A percentile compares a stretch with the other conserved stretches of the same genome.
Conservation (phyloP, 2,888 invertebrate species). For the Lydus trimaculatus region DNA sequence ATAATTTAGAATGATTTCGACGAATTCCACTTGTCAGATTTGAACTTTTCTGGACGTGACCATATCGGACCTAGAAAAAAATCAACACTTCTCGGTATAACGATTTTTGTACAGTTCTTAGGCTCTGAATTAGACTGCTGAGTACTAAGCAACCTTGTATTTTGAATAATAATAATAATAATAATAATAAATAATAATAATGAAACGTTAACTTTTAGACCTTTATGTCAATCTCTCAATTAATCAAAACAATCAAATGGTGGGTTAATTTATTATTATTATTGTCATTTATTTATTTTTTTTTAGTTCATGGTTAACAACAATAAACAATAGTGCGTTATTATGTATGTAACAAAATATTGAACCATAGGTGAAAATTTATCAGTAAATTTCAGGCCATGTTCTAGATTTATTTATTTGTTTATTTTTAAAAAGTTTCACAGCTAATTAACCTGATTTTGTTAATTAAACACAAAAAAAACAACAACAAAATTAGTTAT, state of each 20-base stretch:
- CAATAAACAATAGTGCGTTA: neutral
- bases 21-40: no score
- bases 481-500: no score
- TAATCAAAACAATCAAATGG: neutral
- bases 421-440: neutral
- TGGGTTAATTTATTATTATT: neutral
- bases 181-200: neutral
- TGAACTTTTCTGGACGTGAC: no score
- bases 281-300: neutral
- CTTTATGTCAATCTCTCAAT: neutral
- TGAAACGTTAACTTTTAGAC: neutral
- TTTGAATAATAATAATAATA: neutral
- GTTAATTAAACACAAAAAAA: no score
- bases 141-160: no score
- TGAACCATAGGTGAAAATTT: neutral
- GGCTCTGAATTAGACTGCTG: no score
- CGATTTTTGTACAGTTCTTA: no score
- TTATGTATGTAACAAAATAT: neutral
- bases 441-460: neutral
- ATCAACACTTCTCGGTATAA: no score
- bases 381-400: neutral
- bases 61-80: no score
- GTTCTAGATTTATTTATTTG: neutral
- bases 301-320: slow-evolving; percentile 5
- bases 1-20: no score